Conservation (phyloP, 2,888 invertebrate genomes). For the Hirtodrosophila duncani region DNA sequence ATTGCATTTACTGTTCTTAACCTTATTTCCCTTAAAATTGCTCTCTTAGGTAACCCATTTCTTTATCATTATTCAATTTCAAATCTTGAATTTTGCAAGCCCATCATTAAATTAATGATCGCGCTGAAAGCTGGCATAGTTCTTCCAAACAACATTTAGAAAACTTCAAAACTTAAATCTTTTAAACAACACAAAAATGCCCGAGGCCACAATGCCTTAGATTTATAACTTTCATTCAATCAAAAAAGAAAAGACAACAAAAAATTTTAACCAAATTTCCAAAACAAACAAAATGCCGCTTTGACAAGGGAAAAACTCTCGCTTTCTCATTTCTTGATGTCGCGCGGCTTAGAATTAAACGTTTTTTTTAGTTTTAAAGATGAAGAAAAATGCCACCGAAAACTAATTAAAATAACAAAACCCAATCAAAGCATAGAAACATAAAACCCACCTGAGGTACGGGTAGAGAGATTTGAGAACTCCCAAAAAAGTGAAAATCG, state of each 20-base stretch:
- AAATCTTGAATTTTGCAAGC: too few relatives aligned
- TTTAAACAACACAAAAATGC: too few relatives aligned
- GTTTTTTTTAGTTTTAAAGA: too few relatives aligned
- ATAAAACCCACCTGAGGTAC: constrained; percentile 22
- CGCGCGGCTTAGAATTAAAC: constrained; percentile 41
- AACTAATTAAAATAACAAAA: constrained; percentile 69
- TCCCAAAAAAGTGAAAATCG: constrained; percentile 34
- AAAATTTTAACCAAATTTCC: constrained; percentile 10
- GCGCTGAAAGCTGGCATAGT: too few relatives aligned
- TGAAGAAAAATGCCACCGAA: constrained; percentile 42
- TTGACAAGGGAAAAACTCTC: constrained; percentile 53
- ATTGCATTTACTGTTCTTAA: too few relatives aligned
- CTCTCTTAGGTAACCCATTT: too few relatives aligned
- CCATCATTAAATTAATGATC: too few relatives aligned
- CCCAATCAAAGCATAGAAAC: constrained; percentile 50
- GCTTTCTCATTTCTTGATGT: constrained; percentile 50
- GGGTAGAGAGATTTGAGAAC: neutral
- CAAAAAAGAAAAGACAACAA: constrained; percentile 10
- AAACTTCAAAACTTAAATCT: too few relatives aligned
- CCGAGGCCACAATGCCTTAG: constrained; percentile 6
- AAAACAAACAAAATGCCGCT: constrained; percentile 28
- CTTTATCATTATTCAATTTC: too few relatives aligned
- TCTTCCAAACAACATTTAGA: too few relatives aligned
- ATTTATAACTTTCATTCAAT: constrained; percentile 27
- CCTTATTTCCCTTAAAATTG: too few relatives aligned